Evolutionary conservation across 1,140 invertebrate species (phyloP), one percentile per base, ranked within the genome.

Genomic region (Bombus vancouverensis): DNA sequence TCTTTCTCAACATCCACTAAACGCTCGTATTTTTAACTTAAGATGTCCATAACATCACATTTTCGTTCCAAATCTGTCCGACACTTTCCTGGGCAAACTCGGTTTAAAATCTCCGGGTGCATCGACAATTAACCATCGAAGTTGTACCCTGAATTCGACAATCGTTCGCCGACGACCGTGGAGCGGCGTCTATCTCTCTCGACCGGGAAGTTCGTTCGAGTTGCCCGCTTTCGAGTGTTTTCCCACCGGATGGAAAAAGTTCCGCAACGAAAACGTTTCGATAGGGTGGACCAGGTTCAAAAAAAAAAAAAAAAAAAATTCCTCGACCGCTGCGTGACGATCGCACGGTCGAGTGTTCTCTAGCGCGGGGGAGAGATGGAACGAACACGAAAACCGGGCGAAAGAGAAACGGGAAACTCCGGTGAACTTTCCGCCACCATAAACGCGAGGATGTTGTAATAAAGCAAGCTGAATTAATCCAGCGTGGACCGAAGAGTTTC

Each of bases 401-500:
- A 39, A 37, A 37, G 62, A 59, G 71, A 65, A 44, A 42, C 25
- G 28, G 71, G 62, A 66, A 79, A 68, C 71, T 53, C 78, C 42
- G 62, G 22, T 13, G 68, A 90, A 80, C 72, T 90, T 71, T 77
- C 57, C 66, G 44, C 73, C 83, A 76, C 57, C 78, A 75, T 82
- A 86, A 89, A 88, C 77, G 87, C 62, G 88, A 42, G 78, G 66
- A 80, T 66, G 78, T 70, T 65, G 81, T 83, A 87, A 87, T 90
- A 90, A 90, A 89, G 83, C 89, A 44, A 74, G 74, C 88, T 79
- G 88, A 90, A 90, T 90, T 87, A 89, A 90, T 90, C 81, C 81
- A 68, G 77, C 89, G 78, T 57, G 73, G 65, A 59, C 66, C 75
- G 83, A 62, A 79, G 53, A 79, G 83, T 84, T 84, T 84, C 83